Evolutionary conservation across 2,888 invertebrate genomes (phyloP).

Genomic region (Leucozona laternaria): DNA sequence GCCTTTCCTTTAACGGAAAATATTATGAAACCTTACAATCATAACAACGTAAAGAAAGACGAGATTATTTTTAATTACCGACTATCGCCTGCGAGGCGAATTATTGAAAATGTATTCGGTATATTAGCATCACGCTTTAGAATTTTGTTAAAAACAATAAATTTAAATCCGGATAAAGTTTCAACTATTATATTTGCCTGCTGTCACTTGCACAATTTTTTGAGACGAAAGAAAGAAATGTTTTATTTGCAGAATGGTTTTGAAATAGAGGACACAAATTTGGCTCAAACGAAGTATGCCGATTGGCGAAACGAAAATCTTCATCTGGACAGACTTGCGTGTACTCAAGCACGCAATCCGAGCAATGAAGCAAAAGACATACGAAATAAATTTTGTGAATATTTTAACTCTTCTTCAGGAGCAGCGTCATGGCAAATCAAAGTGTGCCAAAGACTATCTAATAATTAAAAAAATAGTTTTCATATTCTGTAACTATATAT

Average conservation of each 20-base stretch:
- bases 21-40: conserved; percentile 48
- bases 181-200: background rate
- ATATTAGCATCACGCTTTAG: conserved; percentile 26
- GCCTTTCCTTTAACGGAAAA: conserved; percentile 60
- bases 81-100: conserved; percentile 38
- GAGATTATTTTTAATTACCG: conserved; percentile 37
- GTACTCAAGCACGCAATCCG: conserved; percentile 22
- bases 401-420: conserved; percentile 31
- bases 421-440: conserved; percentile 28
- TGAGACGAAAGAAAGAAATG: background rate
- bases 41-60: conserved; percentile 37
- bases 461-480: background rate
- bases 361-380: conserved; percentile 27
- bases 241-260: conserved; percentile 12
- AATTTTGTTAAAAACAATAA: conserved; percentile 1
- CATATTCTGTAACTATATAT: too few species aligned
- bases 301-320: conserved; percentile 20
- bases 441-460: conserved; percentile 16
- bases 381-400: conserved; percentile 31
- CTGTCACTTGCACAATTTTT: background rate
- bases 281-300: background rate
- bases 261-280: conserved; percentile 22
- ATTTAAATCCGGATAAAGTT: background rate
- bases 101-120: conserved; percentile 65
- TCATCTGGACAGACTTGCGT: background rate